Evolutionary conservation across 2,888 invertebrate species (phyloP).

Genomic region (Carcina quercana): DNA sequence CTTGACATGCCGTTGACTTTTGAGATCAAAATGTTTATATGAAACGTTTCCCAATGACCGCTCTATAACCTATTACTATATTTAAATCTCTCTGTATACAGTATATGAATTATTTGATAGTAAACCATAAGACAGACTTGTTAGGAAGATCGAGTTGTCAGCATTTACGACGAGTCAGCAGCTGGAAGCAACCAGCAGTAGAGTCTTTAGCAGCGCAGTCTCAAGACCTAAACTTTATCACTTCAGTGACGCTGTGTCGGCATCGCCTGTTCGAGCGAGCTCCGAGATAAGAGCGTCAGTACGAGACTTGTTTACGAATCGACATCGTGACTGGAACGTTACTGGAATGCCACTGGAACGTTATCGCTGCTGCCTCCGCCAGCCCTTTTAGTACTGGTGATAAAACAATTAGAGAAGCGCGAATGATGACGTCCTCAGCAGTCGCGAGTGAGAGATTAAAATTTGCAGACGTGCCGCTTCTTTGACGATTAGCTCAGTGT

Average conservation of each 20-base stretch:
- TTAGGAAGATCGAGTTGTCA: no score
- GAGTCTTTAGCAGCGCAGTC: no score
- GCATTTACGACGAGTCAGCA: no score
- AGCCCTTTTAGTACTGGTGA: constrained; percentile 25
- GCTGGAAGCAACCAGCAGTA: no score
- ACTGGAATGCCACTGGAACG: constrained; percentile 4
- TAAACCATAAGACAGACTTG: no score
- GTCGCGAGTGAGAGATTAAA: neutral
- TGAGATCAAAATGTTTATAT: no score
- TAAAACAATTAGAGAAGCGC: constrained; percentile 39
- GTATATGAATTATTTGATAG: no score
- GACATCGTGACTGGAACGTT: neutral
- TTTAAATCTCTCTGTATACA: no score
- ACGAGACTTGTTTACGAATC: constrained; percentile 30
- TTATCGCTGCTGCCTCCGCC: constrained; percentile 10
- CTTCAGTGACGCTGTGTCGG: constrained; percentile 4
- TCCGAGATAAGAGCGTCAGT: constrained; percentile 8
- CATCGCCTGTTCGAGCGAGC: neutral
- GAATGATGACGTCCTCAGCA: neutral
- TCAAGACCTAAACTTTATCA: constrained; percentile 13
- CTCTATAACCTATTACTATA: no score
- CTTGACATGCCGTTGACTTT: no score
- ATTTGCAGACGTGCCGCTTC: neutral
- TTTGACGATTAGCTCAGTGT: no score
- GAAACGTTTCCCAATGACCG: no score